phyloP scores from a whole-genome alignment of 1,140 invertebrate species.

The Trachelipus rathkii region DNA sequence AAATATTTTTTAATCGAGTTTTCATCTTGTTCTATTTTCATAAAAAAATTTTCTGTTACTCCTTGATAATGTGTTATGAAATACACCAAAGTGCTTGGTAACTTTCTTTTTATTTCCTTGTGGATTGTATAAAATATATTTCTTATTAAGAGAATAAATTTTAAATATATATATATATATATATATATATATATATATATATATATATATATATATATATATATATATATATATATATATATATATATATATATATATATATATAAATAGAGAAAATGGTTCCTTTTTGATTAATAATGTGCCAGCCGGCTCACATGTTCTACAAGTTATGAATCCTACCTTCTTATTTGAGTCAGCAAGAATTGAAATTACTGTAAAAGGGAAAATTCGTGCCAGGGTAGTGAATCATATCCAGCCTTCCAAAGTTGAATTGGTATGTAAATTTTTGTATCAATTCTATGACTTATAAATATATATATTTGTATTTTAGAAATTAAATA shows the following conservation, averaged over 20 bases:
- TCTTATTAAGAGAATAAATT: too few relatives aligned
- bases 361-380: slow-evolving; percentile 92
- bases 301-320: slow-evolving; percentile 87
- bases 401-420: slow-evolving; percentile 92
- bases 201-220: too few relatives aligned
- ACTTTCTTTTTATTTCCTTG: too few relatives aligned
- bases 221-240: not conserved
- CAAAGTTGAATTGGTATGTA: slow-evolving; percentile 52
- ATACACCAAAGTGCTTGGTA: too few relatives aligned
- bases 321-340: slow-evolving; percentile 88
- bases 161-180: too few relatives aligned
- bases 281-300: slow-evolving; percentile 83
- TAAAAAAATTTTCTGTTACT: too few relatives aligned
- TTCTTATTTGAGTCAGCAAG: slow-evolving; percentile 85
- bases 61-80: too few relatives aligned
- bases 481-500: slow-evolving; percentile 51
- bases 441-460: not conserved
- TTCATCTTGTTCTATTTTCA: too few relatives aligned
- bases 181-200: too few relatives aligned
- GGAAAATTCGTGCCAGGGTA: slow-evolving; percentile 90
- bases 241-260: slow-evolving; percentile 18
- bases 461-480: not conserved
- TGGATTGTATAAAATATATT: too few relatives aligned
- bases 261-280: slow-evolving; percentile 78
- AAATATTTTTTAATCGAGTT: too few relatives aligned